phyloP scores from a whole-genome alignment of 1,140 invertebrate genomes.

The Ephestia elutella region DNA sequence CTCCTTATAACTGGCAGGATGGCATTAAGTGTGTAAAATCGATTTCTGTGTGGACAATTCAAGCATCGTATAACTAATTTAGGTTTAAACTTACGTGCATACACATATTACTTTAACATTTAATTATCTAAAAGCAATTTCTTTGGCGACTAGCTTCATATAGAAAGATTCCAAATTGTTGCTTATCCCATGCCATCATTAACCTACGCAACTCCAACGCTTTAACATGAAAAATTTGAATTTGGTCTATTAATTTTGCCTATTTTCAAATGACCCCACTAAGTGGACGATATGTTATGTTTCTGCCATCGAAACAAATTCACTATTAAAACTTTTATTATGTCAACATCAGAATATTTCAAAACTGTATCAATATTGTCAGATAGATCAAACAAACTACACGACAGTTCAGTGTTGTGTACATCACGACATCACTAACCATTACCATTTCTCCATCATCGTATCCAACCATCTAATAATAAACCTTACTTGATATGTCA shows the following conservation, averaged over 20 bases:
- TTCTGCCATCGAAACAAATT: slow-evolving; percentile 51
- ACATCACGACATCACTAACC: slow-evolving; percentile 71
- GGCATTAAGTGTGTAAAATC: slow-evolving; percentile 70
- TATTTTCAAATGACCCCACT: slow-evolving; percentile 58
- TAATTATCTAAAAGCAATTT: slow-evolving; percentile 66
- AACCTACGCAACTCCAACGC: slow-evolving; percentile 16
- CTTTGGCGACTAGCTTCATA: slow-evolving; percentile 66
- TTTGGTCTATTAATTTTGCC: slow-evolving; percentile 47
- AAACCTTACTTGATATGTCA: slow-evolving; percentile 72
- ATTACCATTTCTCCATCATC: slow-evolving; percentile 27
- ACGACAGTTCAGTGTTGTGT: slow-evolving; percentile 35
- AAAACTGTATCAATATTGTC: slow-evolving; percentile 60
- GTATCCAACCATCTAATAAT: slow-evolving; percentile 45
- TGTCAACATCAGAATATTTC: slow-evolving; percentile 56
- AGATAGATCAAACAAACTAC: slow-evolving; percentile 40
- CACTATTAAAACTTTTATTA: slow-evolving; percentile 66
- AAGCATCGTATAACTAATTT: slow-evolving; percentile 65
- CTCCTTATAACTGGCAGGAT: slow-evolving; percentile 69
- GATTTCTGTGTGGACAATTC: slow-evolving; percentile 70
- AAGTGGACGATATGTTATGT: slow-evolving; percentile 66
- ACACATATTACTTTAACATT: slow-evolving; percentile 64
- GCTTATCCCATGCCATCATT: slow-evolving; percentile 23
- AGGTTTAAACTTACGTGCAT: slow-evolving; percentile 63
- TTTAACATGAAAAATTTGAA: slow-evolving; percentile 13
- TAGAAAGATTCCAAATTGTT: slow-evolving; percentile 72